Conservation (phyloP, 2,888 invertebrate genomes). For the Lasioglossum lativentre region DNA sequence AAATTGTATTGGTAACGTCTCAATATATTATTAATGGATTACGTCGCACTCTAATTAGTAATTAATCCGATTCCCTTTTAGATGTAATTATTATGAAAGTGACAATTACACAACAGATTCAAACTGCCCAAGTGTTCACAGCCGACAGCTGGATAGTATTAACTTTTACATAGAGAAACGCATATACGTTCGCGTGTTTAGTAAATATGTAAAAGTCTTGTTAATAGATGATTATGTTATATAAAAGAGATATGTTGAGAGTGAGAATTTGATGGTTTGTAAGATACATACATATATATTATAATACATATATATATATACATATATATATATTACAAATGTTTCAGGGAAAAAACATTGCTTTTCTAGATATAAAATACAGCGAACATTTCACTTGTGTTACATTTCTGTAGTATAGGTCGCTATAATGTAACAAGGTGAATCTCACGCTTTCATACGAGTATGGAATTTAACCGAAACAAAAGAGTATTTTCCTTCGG, state of each 20-base stretch:
- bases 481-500: not conserved
- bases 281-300: slow-evolving; percentile 45
- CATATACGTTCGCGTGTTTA: slow-evolving; percentile 38
- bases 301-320: slow-evolving; percentile 36
- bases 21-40: slow-evolving; percentile 5
- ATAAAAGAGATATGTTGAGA: slow-evolving; percentile 56
- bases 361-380: slow-evolving; percentile 33
- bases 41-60: not conserved
- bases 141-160: slow-evolving; percentile 77
- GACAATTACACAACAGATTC: slow-evolving; percentile 71
- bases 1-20: not conserved
- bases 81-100: slow-evolving; percentile 53
- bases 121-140: slow-evolving; percentile 84
- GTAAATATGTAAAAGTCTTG: slow-evolving; percentile 62
- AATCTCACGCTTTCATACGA: slow-evolving; percentile 25
- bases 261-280: slow-evolving; percentile 60
- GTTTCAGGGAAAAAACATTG: slow-evolving; percentile 31
- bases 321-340: slow-evolving; percentile 14
- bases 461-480: not conserved
- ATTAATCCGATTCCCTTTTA: slow-evolving; percentile 49
- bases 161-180: slow-evolving; percentile 74
- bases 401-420: slow-evolving; percentile 25
- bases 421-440: slow-evolving; percentile 17
- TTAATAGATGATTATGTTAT: slow-evolving; percentile 66
- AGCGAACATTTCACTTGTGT: slow-evolving; percentile 24